phyloP scores from a whole-genome alignment of 2,797 vertebrate genomes.

The Zalophus californianus region DNA sequence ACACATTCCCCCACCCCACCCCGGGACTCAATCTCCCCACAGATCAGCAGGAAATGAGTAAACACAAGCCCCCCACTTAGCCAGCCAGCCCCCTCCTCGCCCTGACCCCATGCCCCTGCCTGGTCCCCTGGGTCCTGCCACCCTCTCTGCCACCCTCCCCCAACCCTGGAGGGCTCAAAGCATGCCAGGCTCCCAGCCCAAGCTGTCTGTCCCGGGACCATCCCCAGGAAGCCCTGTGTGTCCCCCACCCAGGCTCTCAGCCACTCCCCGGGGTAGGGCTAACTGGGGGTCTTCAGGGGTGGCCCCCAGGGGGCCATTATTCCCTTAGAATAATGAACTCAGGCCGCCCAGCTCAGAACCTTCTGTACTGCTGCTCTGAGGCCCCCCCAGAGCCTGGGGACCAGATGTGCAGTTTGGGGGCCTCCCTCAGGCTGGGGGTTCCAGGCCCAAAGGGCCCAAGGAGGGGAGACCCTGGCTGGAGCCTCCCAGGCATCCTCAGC shows the following conservation, averaged over 20 bases:
- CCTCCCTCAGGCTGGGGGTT: neutral
- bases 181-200: neutral
- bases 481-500: neutral
- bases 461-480: neutral
- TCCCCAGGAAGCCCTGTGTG: neutral
- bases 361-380: neutral
- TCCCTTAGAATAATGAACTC: too few species aligned
- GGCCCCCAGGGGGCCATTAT: neutral
- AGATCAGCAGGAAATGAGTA: neutral
- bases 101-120: rapidly evolving
- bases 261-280: neutral
- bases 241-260: too few species aligned
- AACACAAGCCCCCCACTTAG: rapidly evolving
- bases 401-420: rapidly evolving
- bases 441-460: neutral
- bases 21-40: rapidly evolving
- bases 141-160: too few species aligned
- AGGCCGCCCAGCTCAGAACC: neutral
- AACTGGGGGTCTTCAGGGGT: too few species aligned
- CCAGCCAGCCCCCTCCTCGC: rapidly evolving
- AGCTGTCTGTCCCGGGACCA: neutral
- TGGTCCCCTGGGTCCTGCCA: neutral
- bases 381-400: too few species aligned
- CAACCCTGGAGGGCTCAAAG: neutral
- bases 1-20: rapidly evolving